phyloP scores from a whole-genome alignment of 2,113 vertebrate species.

The Callaeas wilsoni region DNA sequence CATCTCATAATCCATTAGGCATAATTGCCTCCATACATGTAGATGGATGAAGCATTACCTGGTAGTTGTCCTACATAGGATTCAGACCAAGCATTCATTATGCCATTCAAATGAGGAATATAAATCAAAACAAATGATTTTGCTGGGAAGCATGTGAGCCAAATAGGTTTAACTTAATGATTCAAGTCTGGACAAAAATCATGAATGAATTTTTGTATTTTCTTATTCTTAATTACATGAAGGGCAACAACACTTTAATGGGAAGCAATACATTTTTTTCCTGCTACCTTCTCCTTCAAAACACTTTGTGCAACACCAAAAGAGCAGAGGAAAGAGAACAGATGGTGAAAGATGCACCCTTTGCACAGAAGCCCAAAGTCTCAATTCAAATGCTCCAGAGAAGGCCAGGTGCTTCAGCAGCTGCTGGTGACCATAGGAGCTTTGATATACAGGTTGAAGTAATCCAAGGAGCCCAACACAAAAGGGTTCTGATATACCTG shows the following conservation, averaged over 20 bases:
- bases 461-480: not conserved
- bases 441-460: not conserved
- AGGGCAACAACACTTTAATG: not conserved
- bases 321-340: not conserved
- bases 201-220: not conserved
- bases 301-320: not conserved
- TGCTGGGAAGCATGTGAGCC: not conserved
- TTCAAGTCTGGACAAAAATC: not conserved
- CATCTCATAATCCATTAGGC: not conserved
- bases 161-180: not conserved
- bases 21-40: not conserved
- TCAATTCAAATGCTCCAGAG: not conserved
- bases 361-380: not conserved
- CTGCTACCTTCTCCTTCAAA: not conserved
- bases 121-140: not conserved
- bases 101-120: not conserved
- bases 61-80: not conserved
- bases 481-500: not conserved
- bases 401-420: not conserved
- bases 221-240: not conserved
- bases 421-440: not conserved
- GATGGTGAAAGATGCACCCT: not conserved
- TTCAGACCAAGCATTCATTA: not conserved
- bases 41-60: not conserved
- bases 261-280: not conserved